Conservation (phyloP, 2,888 invertebrate genomes). For the Rhingia campestris region DNA sequence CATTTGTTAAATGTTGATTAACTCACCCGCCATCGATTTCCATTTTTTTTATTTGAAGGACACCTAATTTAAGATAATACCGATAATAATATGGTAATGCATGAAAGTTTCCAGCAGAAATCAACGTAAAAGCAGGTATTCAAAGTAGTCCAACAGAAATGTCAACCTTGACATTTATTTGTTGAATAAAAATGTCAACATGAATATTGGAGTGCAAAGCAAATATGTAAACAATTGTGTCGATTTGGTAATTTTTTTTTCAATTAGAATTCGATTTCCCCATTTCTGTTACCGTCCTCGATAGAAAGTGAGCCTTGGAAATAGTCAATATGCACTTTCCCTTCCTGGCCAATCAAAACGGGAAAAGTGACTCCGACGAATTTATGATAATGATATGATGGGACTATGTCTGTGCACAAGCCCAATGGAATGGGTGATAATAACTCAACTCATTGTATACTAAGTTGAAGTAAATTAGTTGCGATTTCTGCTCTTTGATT, state of each 20-base stretch:
- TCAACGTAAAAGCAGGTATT: neutral
- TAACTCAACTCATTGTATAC: constrained; percentile 15
- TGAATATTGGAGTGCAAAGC: neutral
- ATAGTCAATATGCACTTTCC: neutral
- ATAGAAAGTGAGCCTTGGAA: neutral
- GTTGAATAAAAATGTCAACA: neutral
- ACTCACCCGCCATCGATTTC: constrained; percentile 11
- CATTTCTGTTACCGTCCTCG: neutral
- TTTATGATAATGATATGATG: constrained; percentile 9
- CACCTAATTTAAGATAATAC: constrained; percentile 26
- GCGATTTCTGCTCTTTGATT: constrained; percentile 4
- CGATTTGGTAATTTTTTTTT: constrained; percentile 6
- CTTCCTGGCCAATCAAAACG: neutral
- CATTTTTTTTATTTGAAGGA: constrained; percentile 22
- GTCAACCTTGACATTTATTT: constrained; percentile 43
- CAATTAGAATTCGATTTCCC: neutral
- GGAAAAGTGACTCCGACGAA: neutral
- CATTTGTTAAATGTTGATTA: constrained; percentile 13
- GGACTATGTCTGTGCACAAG: neutral
- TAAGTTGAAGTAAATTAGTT: constrained; percentile 16
- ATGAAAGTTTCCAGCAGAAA: constrained; percentile 15
- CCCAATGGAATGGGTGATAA: neutral
- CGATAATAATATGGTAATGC: constrained; percentile 34
- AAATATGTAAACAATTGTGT: constrained; percentile 28
- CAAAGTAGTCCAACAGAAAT: constrained; percentile 15